phyloP scores from a whole-genome alignment of 2,113 vertebrate species.

The Chrysochloris asiatica region DNA sequence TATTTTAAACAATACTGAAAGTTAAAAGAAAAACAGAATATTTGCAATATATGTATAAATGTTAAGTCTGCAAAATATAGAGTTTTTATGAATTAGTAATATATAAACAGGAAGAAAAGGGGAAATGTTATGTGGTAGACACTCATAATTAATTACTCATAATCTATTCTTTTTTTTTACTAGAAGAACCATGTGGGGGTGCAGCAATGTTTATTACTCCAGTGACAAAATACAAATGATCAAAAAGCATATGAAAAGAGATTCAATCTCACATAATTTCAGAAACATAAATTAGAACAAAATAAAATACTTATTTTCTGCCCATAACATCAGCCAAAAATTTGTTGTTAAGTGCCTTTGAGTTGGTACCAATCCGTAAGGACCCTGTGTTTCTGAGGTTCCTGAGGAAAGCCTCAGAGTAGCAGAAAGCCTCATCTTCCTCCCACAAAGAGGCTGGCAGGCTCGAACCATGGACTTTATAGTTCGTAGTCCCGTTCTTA shows the following conservation, averaged over 20 bases:
- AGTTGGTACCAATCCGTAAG: no score
- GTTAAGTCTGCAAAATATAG: slow-evolving; percentile 23
- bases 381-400: no score
- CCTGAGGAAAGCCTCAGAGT: no score
- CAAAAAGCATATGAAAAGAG: slow-evolving; percentile 19
- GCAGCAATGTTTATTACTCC: background rate
- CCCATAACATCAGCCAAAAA: background rate
- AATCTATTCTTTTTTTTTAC: background rate
- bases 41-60: background rate
- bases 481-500: no score
- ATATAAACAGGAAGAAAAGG: background rate
- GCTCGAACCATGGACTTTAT: no score
- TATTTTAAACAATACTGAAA: background rate
- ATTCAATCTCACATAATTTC: background rate
- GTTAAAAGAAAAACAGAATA: slow-evolving; percentile 28
- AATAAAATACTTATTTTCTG: slow-evolving; percentile 41
- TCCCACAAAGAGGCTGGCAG: no score
- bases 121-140: background rate
- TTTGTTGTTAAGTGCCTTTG: no score
- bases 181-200: background rate
- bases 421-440: no score
- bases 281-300: slow-evolving; percentile 45
- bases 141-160: background rate
- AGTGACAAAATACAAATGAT: slow-evolving; percentile 29
- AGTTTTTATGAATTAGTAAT: background rate